These are phyloP conservation scores for Phaedon cochleariae DNA, from an alignment of 2,888 invertebrate genomes.

Conservation along the genomic window DNA sequence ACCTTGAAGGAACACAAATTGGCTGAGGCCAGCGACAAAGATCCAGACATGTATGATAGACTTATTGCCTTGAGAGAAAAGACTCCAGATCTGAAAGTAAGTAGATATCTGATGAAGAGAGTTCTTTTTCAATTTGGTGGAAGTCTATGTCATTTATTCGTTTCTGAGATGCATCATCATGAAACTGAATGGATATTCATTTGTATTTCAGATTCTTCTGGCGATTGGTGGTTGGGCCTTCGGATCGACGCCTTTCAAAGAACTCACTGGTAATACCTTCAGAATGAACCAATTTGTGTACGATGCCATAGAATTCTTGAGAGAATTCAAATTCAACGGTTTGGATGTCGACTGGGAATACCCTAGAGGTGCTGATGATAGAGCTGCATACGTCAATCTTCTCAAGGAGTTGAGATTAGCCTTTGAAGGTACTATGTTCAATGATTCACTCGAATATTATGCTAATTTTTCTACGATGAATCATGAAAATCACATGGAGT, in stretches of 20 bases:
- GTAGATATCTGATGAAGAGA: slow-evolving; percentile 13
- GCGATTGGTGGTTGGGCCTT: slow-evolving; percentile 97
- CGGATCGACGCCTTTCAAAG: slow-evolving; percentile 93
- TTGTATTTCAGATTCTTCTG: slow-evolving; percentile 70
- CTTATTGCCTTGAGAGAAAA: slow-evolving; percentile 86
- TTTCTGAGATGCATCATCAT: no score
- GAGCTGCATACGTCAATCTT: slow-evolving; percentile 83
- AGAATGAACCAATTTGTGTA: slow-evolving; percentile 96
- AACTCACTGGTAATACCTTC: slow-evolving; percentile 89
- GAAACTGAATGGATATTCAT: no score
- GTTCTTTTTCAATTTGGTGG: background rate
- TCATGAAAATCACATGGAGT: no score
- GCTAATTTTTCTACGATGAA: no score
- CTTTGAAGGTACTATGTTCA: slow-evolving; percentile 77
- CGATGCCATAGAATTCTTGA: slow-evolving; percentile 90
- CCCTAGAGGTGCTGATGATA: slow-evolving; percentile 88
- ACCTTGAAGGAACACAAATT: slow-evolving; percentile 87
- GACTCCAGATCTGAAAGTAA: slow-evolving; percentile 86
- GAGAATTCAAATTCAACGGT: slow-evolving; percentile 91
- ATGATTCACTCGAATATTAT: no score
- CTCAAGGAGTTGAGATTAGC: slow-evolving; percentile 88
- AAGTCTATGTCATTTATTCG: no score
- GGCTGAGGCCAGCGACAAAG: slow-evolving; percentile 81
- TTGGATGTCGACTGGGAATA: slow-evolving; percentile 96
- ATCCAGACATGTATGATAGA: slow-evolving; percentile 85